These are phyloP conservation scores for Endotricha flammealis DNA, from an alignment of 2,888 invertebrate genomes.

Conservation along the genomic window DNA sequence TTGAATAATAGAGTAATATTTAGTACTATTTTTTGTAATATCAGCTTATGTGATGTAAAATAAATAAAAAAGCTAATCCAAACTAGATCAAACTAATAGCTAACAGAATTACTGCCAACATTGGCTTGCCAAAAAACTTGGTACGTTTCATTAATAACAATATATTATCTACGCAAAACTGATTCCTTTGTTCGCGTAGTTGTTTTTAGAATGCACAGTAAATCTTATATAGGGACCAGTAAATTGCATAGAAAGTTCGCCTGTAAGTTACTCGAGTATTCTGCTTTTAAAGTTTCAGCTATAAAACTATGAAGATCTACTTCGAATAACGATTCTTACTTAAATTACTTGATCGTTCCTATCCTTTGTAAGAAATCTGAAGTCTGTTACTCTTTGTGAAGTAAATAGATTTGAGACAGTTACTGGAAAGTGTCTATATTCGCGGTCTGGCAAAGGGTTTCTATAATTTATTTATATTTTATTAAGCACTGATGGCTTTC, in stretches of 20 bases:
- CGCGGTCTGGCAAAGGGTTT: too few species aligned
- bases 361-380: constrained; percentile 11
- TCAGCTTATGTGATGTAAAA: too few species aligned
- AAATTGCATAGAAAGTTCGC: constrained; percentile 26
- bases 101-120: too few species aligned
- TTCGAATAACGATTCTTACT: constrained; percentile 12
- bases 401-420: not conserved
- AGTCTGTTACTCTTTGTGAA: constrained; percentile 1
- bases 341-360: constrained; percentile 19
- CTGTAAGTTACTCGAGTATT: constrained; percentile 11
- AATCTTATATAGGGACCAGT: constrained; percentile 30
- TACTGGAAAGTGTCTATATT: too few species aligned
- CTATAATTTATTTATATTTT: too few species aligned
- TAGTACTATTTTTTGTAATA: too few species aligned
- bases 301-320: constrained; percentile 18
- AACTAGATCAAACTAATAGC: too few species aligned
- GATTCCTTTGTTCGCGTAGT: constrained; percentile 45
- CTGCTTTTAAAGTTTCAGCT: constrained; percentile 10
- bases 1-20: too few species aligned
- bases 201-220: constrained; percentile 33
- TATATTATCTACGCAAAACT: constrained; percentile 50
- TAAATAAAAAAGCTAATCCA: too few species aligned
- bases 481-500: too few species aligned
- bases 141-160: constrained; percentile 54
- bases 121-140: constrained; percentile 64